A percentile compares a stretch with the other conserved stretches of the same genome.
Evolutionary conservation across 2,797 vertebrate genomes (phyloP).

Genomic region (Microctenopoma lineatum): DNA sequence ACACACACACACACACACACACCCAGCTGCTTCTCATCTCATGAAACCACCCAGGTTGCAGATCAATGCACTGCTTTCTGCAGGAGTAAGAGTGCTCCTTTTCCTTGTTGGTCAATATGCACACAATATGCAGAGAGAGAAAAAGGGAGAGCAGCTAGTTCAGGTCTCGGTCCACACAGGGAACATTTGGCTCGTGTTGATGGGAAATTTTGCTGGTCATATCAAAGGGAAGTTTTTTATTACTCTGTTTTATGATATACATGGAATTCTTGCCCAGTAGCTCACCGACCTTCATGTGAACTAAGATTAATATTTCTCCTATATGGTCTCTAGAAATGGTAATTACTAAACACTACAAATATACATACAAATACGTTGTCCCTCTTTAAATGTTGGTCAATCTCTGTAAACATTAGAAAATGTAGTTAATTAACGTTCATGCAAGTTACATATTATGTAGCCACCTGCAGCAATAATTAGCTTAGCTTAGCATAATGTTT

Average conservation of each 20-base stretch:
- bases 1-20: constrained; percentile 7
- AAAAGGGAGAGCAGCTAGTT: background rate
- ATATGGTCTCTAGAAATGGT: background rate
- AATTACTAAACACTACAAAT: no score
- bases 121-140: background rate
- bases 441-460: background rate
- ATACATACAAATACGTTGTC: no score
- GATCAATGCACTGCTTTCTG: constrained; percentile 63
- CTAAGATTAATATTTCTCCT: constrained; percentile 6
- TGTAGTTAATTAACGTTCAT: no score
- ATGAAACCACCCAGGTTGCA: constrained; percentile 54
- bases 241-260: background rate
- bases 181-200: constrained; percentile 17
- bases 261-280: background rate
- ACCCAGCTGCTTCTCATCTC: constrained; percentile 35
- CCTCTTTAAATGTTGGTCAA: no score
- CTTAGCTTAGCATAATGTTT: constrained; percentile 10
- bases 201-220: background rate
- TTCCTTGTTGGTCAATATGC: constrained; percentile 18
- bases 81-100: constrained; percentile 20
- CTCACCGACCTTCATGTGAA: background rate
- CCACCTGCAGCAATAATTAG: background rate
- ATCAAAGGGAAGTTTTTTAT: constrained; percentile 10
- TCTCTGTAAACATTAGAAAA: no score
- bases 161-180: background rate